Conservation (phyloP, 1,140 invertebrate species). For the Cydia pomonella region DNA sequence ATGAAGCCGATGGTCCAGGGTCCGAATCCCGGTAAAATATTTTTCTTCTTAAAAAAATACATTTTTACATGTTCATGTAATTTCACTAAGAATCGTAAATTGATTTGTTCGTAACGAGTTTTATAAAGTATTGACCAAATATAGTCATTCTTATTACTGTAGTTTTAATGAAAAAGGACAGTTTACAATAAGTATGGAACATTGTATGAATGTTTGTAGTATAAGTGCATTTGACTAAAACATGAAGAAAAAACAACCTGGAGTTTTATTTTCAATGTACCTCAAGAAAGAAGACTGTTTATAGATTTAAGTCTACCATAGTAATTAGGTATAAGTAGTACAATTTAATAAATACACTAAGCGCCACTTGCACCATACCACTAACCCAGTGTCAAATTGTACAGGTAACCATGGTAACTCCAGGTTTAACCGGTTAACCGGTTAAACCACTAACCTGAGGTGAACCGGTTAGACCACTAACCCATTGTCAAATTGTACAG, state of each 20-base stretch:
- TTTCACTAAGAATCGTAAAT: background rate
- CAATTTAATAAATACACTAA: too few species aligned
- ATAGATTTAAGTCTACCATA: constrained; percentile 42
- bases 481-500: too few species aligned
- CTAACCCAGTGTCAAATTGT: too few species aligned
- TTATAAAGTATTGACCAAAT: background rate
- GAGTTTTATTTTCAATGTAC: constrained; percentile 64
- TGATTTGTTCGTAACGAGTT: background rate
- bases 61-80: too few species aligned
- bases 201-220: constrained; percentile 32
- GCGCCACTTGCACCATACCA: too few species aligned
- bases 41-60: too few species aligned
- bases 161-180: background rate
- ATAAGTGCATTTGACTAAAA: constrained; percentile 45
- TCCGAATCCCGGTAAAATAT: too few species aligned
- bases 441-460: too few species aligned
- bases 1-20: too few species aligned
- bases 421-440: too few species aligned
- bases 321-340: background rate
- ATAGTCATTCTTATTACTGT: background rate
- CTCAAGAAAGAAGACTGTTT: constrained; percentile 70
- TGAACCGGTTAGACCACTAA: too few species aligned
- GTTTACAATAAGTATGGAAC: constrained; percentile 21
- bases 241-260: constrained; percentile 37
- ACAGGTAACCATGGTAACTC: too few species aligned